Conservation (phyloP, 2,888 invertebrate species). For the Ecdyonurus torrentis region DNA sequence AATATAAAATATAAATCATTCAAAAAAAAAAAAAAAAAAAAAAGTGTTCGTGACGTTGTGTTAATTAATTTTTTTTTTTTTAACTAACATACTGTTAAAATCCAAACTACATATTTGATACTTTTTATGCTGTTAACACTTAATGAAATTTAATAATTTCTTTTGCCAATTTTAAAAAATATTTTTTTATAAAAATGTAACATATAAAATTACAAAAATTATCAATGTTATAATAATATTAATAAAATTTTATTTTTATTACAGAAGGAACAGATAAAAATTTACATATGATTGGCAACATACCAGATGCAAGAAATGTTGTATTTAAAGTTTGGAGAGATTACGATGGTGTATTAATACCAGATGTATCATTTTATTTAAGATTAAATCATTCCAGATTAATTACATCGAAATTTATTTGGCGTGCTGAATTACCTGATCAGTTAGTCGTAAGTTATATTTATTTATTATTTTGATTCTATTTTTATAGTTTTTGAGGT, state of each 20-base stretch:
- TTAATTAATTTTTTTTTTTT: too few species aligned
- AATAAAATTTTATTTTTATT: constrained; percentile 19
- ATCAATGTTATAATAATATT: neutral
- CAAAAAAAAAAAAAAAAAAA: too few species aligned
- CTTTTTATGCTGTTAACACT: constrained; percentile 3
- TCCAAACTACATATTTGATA: neutral
- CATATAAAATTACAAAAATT: neutral
- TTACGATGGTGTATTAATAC: constrained; percentile 60
- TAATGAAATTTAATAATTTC: constrained; percentile 4
- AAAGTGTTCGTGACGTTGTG: too few species aligned
- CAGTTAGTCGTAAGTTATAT: neutral
- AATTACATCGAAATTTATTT: constrained; percentile 58
- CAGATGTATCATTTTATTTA: constrained; percentile 61
- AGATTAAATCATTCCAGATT: constrained; percentile 70
- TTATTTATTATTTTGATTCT: neutral
- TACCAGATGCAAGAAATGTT: constrained; percentile 60
- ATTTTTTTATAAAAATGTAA: neutral
- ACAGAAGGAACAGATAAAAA: constrained; percentile 39
- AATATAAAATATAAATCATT: constrained; percentile 29
- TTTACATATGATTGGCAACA: constrained; percentile 52
- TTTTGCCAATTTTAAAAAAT: neutral
- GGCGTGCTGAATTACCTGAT: constrained; percentile 55
- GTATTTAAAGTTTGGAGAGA: constrained; percentile 64
- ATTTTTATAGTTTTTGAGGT: too few species aligned
- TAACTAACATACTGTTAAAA: too few species aligned